Evolutionary conservation across 2,797 vertebrate genomes (phyloP), one percentile per base, ranked within the genome.

Genomic region (Tadarida brasiliensis): DNA sequence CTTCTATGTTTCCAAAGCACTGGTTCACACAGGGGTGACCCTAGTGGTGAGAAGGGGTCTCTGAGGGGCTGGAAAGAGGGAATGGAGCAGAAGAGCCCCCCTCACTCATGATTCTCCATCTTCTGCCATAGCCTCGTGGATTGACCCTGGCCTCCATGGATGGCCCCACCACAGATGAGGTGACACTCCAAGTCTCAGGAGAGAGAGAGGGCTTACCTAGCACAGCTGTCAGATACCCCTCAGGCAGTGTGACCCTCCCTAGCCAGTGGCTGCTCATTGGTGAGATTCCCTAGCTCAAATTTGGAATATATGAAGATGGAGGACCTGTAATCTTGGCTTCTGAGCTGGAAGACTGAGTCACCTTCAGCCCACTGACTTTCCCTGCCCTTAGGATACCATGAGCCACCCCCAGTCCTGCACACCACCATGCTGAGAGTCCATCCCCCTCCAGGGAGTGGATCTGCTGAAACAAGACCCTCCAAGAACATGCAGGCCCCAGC

Each of bases 211-310:
- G 99, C 97, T 99, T 97, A 0, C 99, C 99, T 20, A 99, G 99
- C 98, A 99, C 99, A 0, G 98, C 99, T 0, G 99, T 99, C 85
- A 99, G 99, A 97, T 99, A 99, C 96, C 99, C 99, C 0, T 98
- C 98, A 1, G 99, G 99, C 93, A 99, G 99, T 96, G 98, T 99
- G 83, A 97, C 98, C 5, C 99, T 98, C 35, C 99, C 98, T 57
- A 99, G 99, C 98, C 99, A 99, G 95, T 99, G 99, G 99, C 98
- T 99, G 33, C 98, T 99, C 3, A 99, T 99, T 88, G 99, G 99
- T 99, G 97, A 71, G 98, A 35, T n/a, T 11, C 11, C 26, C 15
- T 30, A 1, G n/a, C 51, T 59, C 51, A 26, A 6, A 67, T n/a
- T n/a, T 68, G 76, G 17, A 87, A 11, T 33, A 47, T 74, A 76